Evolutionary conservation across 1,140 invertebrate species (phyloP).

Genomic region (Phortica variegata): DNA sequence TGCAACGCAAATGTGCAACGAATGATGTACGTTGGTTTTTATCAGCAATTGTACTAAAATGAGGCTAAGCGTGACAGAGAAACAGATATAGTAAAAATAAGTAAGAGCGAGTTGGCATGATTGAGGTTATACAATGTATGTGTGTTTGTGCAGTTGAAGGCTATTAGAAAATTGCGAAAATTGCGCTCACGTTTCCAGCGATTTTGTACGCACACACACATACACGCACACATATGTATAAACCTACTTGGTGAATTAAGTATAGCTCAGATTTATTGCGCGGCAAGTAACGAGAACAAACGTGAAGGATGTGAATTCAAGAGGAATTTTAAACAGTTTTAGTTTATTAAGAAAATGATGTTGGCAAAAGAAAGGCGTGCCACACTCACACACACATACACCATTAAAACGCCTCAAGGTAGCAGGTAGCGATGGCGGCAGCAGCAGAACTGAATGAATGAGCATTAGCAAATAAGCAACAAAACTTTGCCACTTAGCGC

Average conservation of each 20-base stretch:
- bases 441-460: no score
- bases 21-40: no score
- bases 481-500: no score
- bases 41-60: no score
- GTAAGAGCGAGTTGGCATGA: background rate
- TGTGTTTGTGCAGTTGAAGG: constrained; percentile 35
- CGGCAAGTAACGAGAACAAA: constrained; percentile 17
- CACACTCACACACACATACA: background rate
- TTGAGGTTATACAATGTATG: constrained; percentile 9
- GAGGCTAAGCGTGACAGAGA: no score
- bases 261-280: constrained; percentile 45
- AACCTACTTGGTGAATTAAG: constrained; percentile 31
- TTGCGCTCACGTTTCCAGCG: constrained; percentile 41
- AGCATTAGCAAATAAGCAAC: no score
- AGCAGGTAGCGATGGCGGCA: no score
- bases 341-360: constrained; percentile 40
- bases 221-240: background rate
- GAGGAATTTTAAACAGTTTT: constrained; percentile 46
- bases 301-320: constrained; percentile 9
- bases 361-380: constrained; percentile 1
- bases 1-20: no score
- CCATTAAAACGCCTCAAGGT: constrained; percentile 2
- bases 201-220: background rate
- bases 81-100: no score
- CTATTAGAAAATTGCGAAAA: constrained; percentile 55